These are phyloP conservation scores for Dendrolimus pini DNA, from an alignment of 2,888 invertebrate genomes.

Conservation along the genomic window DNA sequence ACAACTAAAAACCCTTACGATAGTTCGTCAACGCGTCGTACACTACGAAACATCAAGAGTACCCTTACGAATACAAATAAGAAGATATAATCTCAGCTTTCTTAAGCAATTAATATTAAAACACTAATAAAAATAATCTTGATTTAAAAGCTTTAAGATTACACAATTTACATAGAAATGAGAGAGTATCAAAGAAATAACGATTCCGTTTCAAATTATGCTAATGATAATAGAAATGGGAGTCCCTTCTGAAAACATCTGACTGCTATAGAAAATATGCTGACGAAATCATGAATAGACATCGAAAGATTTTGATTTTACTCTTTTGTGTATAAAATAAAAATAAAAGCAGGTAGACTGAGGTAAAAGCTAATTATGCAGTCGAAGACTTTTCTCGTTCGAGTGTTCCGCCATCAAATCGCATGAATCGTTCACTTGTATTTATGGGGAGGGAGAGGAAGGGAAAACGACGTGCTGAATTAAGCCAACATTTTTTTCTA, in stretches of 20 bases:
- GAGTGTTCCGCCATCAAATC: constrained; percentile 56
- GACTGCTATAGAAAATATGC: constrained; percentile 25
- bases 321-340: constrained; percentile 12
- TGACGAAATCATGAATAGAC: constrained; percentile 17
- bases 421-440: constrained; percentile 57
- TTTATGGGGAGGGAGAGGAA: constrained; percentile 43
- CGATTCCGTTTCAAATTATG: constrained; percentile 37
- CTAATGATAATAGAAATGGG: constrained; percentile 35
- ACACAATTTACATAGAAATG: constrained; percentile 33
- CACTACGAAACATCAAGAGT: no score
- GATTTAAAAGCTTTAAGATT: constrained; percentile 29
- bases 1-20: background rate
- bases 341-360: constrained; percentile 14
- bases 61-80: no score
- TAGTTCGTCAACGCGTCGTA: no score
- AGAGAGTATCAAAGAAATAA: constrained; percentile 37
- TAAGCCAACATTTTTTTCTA: constrained; percentile 70
- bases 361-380: constrained; percentile 55
- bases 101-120: constrained; percentile 8
- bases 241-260: constrained; percentile 28
- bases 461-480: constrained; percentile 61
- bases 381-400: constrained; percentile 36
- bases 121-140: constrained; percentile 11
- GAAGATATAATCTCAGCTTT: background rate
- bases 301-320: constrained; percentile 14